A percentile compares a stretch with the other conserved stretches of the same genome.
Evolutionary conservation across 2,888 invertebrate species (phyloP).

Genomic region (Dysmachus trigonus): DNA sequence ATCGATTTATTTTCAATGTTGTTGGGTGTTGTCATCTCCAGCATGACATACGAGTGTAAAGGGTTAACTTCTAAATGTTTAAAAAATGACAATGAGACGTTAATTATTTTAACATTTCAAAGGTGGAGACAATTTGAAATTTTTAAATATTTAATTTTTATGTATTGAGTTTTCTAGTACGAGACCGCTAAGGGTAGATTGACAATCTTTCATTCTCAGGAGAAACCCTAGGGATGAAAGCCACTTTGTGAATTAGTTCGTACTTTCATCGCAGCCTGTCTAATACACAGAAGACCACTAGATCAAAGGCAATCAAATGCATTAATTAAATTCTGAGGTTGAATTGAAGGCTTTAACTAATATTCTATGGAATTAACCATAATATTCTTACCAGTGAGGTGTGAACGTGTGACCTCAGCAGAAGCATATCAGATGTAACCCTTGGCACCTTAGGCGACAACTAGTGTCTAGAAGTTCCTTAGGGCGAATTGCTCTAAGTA

Average conservation of each 20-base stretch:
- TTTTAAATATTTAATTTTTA: too few species aligned
- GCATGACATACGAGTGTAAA: too few species aligned
- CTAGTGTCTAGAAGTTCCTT: neutral
- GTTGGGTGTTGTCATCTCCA: too few species aligned
- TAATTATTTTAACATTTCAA: too few species aligned
- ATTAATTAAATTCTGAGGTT: neutral
- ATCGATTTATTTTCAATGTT: too few species aligned
- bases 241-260: neutral
- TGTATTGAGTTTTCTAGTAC: too few species aligned
- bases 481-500: neutral
- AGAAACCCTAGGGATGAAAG: neutral
- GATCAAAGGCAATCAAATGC: neutral
- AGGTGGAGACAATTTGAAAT: too few species aligned
- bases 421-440: neutral
- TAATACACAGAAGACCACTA: neutral
- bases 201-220: neutral
- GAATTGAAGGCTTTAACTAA: neutral
- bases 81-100: too few species aligned
- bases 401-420: neutral
- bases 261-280: neutral
- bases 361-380: neutral
- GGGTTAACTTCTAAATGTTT: too few species aligned
- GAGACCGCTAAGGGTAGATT: too few species aligned
- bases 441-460: neutral
- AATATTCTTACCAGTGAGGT: neutral